Conservation (phyloP, 2,888 invertebrate species). For the Lepidochrysops patricia region DNA sequence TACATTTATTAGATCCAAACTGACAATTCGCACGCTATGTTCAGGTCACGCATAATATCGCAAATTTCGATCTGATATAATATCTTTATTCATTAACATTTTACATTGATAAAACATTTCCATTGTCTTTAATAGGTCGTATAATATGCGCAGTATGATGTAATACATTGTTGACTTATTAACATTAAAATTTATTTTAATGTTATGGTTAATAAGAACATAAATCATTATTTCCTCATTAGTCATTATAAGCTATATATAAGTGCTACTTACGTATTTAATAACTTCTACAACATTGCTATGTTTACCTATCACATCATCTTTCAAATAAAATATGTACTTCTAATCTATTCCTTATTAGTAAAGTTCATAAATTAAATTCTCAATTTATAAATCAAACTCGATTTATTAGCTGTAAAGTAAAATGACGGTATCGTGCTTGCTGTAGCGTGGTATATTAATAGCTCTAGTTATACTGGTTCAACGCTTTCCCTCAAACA, state of each 20-base stretch:
- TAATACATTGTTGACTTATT: background rate
- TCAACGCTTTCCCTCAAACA: background rate
- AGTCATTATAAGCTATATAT: too few species aligned
- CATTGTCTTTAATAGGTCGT: background rate
- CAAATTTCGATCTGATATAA: conserved; percentile 24
- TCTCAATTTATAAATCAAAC: too few species aligned
- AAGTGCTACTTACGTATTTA: too few species aligned
- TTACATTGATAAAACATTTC: conserved; percentile 4
- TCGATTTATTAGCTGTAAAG: background rate
- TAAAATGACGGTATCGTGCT: background rate
- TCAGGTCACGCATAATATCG: conserved; percentile 27
- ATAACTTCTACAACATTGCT: too few species aligned
- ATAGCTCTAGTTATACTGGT: background rate
- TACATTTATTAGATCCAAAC: conserved; percentile 53
- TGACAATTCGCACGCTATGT: conserved; percentile 44
- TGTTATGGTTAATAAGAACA: background rate
- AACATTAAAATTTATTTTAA: background rate
- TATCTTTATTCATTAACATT: too few species aligned
- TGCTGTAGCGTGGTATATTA: background rate
- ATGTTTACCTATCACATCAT: too few species aligned
- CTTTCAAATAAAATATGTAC: background rate
- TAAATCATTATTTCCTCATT: background rate
- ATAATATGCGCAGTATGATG: background rate
- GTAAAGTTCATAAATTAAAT: too few species aligned
- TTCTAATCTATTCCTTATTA: background rate